Evolutionary conservation across 1,140 invertebrate species (phyloP), one percentile per base, ranked within the genome.

Genomic region (Potamilus streckersoni): DNA sequence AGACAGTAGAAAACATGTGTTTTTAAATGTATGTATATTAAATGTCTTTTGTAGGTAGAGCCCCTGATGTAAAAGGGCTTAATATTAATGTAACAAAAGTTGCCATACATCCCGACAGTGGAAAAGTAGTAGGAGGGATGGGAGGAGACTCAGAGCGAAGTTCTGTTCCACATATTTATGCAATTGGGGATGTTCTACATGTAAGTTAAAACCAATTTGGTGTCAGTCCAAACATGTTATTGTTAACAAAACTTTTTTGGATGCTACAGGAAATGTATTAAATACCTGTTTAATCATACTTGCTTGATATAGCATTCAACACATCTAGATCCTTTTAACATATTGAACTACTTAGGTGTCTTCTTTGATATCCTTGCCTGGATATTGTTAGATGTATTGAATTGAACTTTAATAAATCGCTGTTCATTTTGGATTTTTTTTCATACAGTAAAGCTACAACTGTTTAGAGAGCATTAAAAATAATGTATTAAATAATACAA

Each of bases 101-200:
- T 8, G 71, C 88, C 63, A 17, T 85, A 5, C 89, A 92, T 82
- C 78, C 75, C n/a, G 19, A 61, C 15, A 67, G 72, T 16, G 61
- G 75, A 5, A 90, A 90, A 71, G 89, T 86, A 76, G 83, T 90
- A 20, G 93, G 93, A 84, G 89, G 93, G 56, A 74, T 92, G 55
- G 89, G 87, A n/a, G 87, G 90, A 74, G 88, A 91, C 19, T 81
- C 85, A 49, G 96, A 98, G 89, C 93, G 94, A 85, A 96, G 95
- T 0, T 96, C 96, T 90, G 92, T 97, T 76, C 90, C 93, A 0
- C 92, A 98, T 88, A 94, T 98, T 73, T 97, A 93, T 90, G 97
- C 96, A 11, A 95, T 99, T 81, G 97, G 97, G 27, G 97, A 99
- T 92, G 94, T 98, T 16, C 65, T 85, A 58, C 78, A 85, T 71